Evolutionary conservation across 92 coral and sea anemone species (phyloP).

Genomic region (Galaxea fascicularis): DNA sequence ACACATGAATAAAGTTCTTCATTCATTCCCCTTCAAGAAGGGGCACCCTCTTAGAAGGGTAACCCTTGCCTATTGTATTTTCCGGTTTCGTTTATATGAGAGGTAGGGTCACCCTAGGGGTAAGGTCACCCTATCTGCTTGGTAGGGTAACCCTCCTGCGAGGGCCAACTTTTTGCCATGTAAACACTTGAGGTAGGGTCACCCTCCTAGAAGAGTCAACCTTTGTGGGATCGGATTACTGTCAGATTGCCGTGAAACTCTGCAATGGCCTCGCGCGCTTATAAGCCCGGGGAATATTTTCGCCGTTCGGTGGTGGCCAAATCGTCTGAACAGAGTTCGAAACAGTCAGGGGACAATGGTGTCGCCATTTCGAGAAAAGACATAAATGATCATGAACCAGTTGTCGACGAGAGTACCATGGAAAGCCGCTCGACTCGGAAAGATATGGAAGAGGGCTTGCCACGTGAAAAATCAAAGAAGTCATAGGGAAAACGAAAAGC

Average conservation of each 20-base stretch:
- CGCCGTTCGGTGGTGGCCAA: conserved; percentile 18
- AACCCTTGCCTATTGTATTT: too few species aligned
- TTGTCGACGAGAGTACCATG: conserved; percentile 11
- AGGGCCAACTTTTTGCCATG: too few species aligned
- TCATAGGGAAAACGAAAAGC: conserved; percentile 42
- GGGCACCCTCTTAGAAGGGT: background rate
- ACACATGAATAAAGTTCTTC: too few species aligned
- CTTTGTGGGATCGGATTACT: too few species aligned
- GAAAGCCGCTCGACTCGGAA: conserved; percentile 39
- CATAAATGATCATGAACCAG: background rate
- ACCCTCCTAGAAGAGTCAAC: too few species aligned
- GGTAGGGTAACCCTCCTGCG: too few species aligned
- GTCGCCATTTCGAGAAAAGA: conserved; percentile 33
- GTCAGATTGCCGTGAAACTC: conserved; percentile 11
- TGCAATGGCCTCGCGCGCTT: conserved; percentile 11
- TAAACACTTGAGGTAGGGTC: too few species aligned
- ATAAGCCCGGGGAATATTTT: conserved; percentile 16
- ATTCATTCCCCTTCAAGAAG: too few species aligned
- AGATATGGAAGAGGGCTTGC: conserved; percentile 33
- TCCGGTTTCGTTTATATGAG: too few species aligned
- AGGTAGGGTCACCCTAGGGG: too few species aligned
- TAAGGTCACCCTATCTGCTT: too few species aligned
- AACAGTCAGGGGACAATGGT: conserved; percentile 26
- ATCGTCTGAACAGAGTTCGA: conserved; percentile 21
- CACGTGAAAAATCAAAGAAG: conserved; percentile 20